A percentile compares a stretch with the other conserved stretches of the same genome.
phyloP scores from a whole-genome alignment of 2,113 vertebrate species.

The Aptenodytes patagonicus region DNA sequence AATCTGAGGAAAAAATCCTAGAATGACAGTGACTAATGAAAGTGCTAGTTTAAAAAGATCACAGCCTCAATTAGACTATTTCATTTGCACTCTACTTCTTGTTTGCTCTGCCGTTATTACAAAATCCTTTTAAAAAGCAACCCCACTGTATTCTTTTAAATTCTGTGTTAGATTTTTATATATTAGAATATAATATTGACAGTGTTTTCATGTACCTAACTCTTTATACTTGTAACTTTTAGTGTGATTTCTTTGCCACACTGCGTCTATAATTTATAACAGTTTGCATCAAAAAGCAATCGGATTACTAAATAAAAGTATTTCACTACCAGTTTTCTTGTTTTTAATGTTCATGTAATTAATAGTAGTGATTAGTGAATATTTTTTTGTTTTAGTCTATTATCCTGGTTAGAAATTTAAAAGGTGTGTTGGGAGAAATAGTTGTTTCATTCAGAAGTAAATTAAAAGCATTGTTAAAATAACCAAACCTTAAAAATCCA shows the following conservation, averaged over 20 bases:
- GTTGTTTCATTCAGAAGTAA: not conserved
- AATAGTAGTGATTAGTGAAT: not conserved
- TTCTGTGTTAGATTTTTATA: not conserved
- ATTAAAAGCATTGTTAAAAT: not conserved
- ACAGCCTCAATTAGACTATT: not conserved
- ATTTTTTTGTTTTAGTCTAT: not conserved
- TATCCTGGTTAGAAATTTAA: not conserved
- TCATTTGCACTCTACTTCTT: not conserved
- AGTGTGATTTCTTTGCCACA: not conserved
- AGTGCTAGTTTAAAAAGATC: not conserved
- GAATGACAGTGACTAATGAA: not conserved
- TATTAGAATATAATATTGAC: not conserved
- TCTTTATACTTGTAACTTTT: not conserved
- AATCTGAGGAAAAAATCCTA: not conserved
- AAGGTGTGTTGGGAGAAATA: not conserved
- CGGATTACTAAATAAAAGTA: not conserved
- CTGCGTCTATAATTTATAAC: not conserved
- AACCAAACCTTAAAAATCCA: not conserved
- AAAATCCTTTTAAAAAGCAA: not conserved
- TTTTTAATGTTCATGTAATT: not conserved
- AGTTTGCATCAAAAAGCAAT: not conserved
- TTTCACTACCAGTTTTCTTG: not conserved
- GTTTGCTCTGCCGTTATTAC: not conserved
- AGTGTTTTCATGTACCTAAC: not conserved
- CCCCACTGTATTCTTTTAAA: rapidly evolving